These are phyloP conservation scores for Borostomias antarcticus DNA, from an alignment of 2,797 vertebrate genomes.

Conservation along the genomic window DNA sequence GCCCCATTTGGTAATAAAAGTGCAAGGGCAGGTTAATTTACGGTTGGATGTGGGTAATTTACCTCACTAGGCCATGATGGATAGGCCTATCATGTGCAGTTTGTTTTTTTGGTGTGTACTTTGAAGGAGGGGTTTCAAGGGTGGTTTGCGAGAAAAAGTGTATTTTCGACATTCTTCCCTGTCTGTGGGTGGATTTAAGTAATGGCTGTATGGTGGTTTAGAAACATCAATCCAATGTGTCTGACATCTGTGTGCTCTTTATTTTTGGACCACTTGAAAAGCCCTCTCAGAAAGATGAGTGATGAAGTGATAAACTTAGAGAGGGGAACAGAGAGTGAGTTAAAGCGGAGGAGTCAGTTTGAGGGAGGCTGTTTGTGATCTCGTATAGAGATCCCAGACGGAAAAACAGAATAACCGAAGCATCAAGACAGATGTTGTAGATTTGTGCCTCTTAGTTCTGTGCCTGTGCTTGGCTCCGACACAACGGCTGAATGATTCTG, in stretches of 20 bases:
- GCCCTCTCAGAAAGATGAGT: constrained; percentile 66
- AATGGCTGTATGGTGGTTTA: constrained; percentile 65
- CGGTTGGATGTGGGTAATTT: constrained; percentile 52
- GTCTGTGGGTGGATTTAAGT: constrained; percentile 67
- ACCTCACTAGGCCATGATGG: constrained; percentile 39
- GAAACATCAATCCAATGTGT: constrained; percentile 66
- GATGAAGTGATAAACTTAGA: constrained; percentile 75
- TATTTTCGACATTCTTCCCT: constrained; percentile 55
- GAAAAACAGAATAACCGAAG: not conserved
- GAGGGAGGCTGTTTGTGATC: constrained; percentile 57
- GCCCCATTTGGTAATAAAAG: constrained; percentile 48
- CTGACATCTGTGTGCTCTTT: constrained; percentile 73
- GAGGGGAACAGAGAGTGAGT: constrained; percentile 52
- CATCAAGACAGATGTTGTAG: not conserved
- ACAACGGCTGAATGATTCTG: not conserved
- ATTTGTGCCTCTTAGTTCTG: constrained; percentile 1
- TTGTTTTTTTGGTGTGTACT: constrained; percentile 38
- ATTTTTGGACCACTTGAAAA: constrained; percentile 74
- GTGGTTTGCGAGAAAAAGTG: constrained; percentile 35
- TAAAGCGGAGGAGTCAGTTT: constrained; percentile 62
- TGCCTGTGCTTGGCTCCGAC: not conserved
- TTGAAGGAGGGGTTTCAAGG: not conserved
- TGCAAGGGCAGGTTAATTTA: constrained; percentile 46
- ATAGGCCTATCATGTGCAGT: constrained; percentile 29
- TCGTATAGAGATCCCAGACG: constrained; percentile 44